A percentile compares a stretch with the other conserved stretches of the same genome.
Evolutionary conservation across 2,113 vertebrate species (phyloP).

Genomic region (Phyllostomus hastatus): DNA sequence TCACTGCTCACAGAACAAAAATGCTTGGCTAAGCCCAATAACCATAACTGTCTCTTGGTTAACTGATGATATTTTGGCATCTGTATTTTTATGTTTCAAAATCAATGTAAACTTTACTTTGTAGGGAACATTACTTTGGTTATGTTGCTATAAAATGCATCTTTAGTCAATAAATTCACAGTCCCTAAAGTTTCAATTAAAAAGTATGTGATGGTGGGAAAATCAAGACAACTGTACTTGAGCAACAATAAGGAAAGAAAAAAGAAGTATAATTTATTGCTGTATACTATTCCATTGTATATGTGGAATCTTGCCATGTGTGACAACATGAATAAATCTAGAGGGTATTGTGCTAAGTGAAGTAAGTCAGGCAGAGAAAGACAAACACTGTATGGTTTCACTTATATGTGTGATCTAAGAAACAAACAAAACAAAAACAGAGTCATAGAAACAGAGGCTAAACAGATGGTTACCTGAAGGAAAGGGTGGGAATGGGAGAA

Average conservation of each 20-base stretch:
- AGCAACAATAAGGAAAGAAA: neutral
- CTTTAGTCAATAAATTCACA: neutral
- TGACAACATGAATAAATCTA: too few species aligned
- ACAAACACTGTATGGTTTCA: too few species aligned
- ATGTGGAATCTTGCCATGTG: too few species aligned
- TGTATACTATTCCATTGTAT: too few species aligned
- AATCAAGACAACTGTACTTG: too few species aligned
- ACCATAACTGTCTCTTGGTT: neutral
- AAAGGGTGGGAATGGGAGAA: neutral
- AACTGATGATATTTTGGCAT: neutral
- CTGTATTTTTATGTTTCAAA: neutral
- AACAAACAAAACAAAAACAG: too few species aligned
- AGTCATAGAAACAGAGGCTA: neutral
- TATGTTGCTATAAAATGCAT: slow-evolving; percentile 16
- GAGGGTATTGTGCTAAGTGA: too few species aligned
- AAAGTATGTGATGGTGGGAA: neutral
- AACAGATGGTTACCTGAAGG: neutral
- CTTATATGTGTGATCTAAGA: too few species aligned
- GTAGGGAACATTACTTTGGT: neutral
- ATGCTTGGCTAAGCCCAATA: neutral
- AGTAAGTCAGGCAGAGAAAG: too few species aligned
- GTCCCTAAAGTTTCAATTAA: neutral
- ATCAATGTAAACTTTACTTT: neutral
- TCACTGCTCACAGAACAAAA: neutral
- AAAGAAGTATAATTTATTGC: slow-evolving; percentile 3